A percentile compares a stretch with the other conserved stretches of the same genome.
These are phyloP conservation scores for Drosophila subsilvestris DNA, from an alignment of 2,888 invertebrate genomes.

Conservation along the genomic window DNA sequence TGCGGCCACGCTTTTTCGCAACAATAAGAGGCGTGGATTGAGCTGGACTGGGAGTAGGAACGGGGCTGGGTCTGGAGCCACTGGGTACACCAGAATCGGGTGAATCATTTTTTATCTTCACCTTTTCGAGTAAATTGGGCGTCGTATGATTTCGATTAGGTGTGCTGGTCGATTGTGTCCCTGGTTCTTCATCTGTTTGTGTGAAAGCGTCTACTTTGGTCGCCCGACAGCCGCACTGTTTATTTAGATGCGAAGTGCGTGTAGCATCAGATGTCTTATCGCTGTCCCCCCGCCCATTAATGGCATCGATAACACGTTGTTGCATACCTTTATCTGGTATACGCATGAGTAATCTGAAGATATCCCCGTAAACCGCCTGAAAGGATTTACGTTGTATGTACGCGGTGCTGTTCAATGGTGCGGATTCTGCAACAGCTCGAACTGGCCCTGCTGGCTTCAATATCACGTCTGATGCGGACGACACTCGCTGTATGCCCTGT, in stretches of 20 bases:
- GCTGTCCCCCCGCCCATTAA: slow-evolving; percentile 67
- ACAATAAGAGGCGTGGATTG: slow-evolving; percentile 16
- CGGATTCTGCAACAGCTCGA: slow-evolving; percentile 34
- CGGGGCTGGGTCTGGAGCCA: background rate
- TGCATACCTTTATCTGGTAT: slow-evolving; percentile 80
- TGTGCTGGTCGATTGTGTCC: background rate
- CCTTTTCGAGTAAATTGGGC: background rate
- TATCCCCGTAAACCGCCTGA: slow-evolving; percentile 68
- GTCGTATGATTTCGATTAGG: background rate
- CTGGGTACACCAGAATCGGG: background rate
- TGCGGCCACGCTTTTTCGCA: slow-evolving; percentile 66
- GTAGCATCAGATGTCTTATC: slow-evolving; percentile 49
- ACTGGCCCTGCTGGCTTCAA: slow-evolving; percentile 9
- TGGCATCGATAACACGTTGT: slow-evolving; percentile 79
- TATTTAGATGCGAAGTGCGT: slow-evolving; percentile 56
- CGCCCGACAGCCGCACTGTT: slow-evolving; percentile 42
- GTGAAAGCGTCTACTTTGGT: slow-evolving; percentile 53
- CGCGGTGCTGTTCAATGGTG: slow-evolving; percentile 46
- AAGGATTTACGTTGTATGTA: slow-evolving; percentile 72
- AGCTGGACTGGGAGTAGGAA: background rate
- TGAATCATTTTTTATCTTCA: slow-evolving; percentile 1
- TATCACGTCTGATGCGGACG: background rate
- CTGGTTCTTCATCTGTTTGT: slow-evolving; percentile 52
- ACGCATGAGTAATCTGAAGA: slow-evolving; percentile 77
- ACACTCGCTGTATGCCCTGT: slow-evolving; percentile 38